Evolutionary conservation across 2,797 vertebrate genomes (phyloP), one percentile per base, ranked within the genome.

Genomic region (Acestrorhynchus altus): DNA sequence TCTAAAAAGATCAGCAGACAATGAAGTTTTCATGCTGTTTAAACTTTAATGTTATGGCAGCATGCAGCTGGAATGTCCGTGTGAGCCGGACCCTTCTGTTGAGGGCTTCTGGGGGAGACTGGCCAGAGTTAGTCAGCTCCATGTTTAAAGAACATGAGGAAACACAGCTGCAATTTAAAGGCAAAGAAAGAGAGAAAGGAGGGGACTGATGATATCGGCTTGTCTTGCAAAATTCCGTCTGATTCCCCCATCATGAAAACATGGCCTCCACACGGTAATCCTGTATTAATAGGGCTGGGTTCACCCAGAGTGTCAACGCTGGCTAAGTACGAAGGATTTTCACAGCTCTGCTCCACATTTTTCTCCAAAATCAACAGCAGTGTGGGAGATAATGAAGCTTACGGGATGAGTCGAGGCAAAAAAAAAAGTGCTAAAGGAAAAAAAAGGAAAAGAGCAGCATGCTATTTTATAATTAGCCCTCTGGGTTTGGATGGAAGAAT

Each of bases 231-330:
- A 92, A 93, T 88, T 87, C 84, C 84, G 85, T 87, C 92, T 93
- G 93, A 92, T 93, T 93, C 93, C 90, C 87, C 88, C 60, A 89
- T 94, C 92, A 90, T 88, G 85, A 89, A 92, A 93, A 92, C 89
- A 86, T 44, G 81, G 88, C 89, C 86, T 91, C 90, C 88, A 83
- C 74, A 84, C 88, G 81, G 89, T 95, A 94, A 95, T 94, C 95
- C 94, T 89, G 83, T 90, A 92, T 94, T 95, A 95, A 95, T 94
- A 89, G 87, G 86, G 92, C 91, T 0, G 89, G 92, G 95, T 97
- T 96, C 96, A 97, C 92, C 94, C 87, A 90, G 94, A 95, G 94
- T 96, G 94, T 96, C 96, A 97, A 90, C 90, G 84, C 92, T 94
- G 92, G 94, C 92, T 93, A 95, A 96, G 91, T 94, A 93, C 90